phyloP scores from a whole-genome alignment of 2,797 vertebrate species.

The Catostomus latipinnis region DNA sequence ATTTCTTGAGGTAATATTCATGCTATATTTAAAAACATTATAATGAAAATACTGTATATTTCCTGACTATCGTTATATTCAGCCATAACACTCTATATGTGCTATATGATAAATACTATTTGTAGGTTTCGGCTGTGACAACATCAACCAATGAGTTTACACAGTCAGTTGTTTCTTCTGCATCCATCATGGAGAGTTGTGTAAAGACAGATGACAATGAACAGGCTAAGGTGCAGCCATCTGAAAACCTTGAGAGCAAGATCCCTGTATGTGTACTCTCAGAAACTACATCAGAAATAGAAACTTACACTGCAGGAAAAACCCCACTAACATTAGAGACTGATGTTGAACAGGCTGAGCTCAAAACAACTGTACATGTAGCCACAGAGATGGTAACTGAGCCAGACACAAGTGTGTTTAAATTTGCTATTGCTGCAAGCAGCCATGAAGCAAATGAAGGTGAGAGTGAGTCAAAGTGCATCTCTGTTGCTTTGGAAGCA shows the following conservation, averaged over 20 bases:
- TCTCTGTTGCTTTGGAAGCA: slow-evolving; percentile 27
- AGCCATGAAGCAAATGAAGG: not conserved
- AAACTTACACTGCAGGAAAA: not conserved
- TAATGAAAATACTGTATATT: not conserved
- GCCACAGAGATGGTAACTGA: slow-evolving; percentile 1
- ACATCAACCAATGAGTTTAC: not conserved
- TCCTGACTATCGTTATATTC: not conserved
- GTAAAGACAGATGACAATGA: slow-evolving; percentile 1
- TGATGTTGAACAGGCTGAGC: not conserved
- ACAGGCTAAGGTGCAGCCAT: not conserved
- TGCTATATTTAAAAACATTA: not conserved
- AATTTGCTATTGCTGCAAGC: not conserved
- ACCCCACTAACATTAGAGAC: not conserved
- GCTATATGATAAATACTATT: slow-evolving; percentile 4
- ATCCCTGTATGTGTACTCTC: not conserved
- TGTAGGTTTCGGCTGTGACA: slow-evolving; percentile 44
- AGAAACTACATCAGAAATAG: slow-evolving; percentile 11
- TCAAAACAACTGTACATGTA: not conserved
- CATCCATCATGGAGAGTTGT: slow-evolving; percentile 1
- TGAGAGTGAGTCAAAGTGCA: not conserved
- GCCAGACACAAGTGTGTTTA: not conserved
- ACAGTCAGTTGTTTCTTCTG: slow-evolving; percentile 14
- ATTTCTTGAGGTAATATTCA: not conserved
- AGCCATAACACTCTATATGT: not conserved
- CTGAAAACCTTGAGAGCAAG: slow-evolving; percentile 4